Conservation (phyloP, 2,888 invertebrate genomes). For the Phania funesta region DNA sequence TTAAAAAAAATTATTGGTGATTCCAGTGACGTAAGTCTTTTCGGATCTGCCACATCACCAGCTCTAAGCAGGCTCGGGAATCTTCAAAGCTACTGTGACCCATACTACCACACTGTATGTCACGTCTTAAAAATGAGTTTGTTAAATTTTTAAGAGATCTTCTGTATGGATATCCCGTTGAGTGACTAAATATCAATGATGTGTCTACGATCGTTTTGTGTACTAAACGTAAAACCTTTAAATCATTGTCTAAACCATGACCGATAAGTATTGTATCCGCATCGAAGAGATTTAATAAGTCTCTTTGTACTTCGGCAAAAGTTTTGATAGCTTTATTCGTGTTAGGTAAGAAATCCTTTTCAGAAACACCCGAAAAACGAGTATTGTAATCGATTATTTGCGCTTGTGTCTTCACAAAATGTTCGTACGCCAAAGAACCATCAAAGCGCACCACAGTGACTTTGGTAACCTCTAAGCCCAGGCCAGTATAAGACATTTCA, state of each 20-base stretch:
- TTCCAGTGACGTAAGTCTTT: constrained; percentile 56
- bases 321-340: constrained; percentile 85
- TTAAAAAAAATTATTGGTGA: constrained; percentile 35
- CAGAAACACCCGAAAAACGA: constrained; percentile 94
- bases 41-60: constrained; percentile 89
- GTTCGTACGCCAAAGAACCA: constrained; percentile 89
- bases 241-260: constrained; percentile 96
- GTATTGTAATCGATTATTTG: constrained; percentile 96
- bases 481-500: constrained; percentile 97
- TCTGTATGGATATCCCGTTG: constrained; percentile 90
- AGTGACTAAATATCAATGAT: constrained; percentile 92
- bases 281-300: constrained; percentile 89
- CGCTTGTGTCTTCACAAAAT: constrained; percentile 89
- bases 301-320: constrained; percentile 90
- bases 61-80: constrained; percentile 92
- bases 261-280: constrained; percentile 95
- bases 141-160: constrained; percentile 90
- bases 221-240: constrained; percentile 91
- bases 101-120: constrained; percentile 87
- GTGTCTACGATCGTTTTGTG: constrained; percentile 95
- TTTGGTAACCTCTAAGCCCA: constrained; percentile 92
- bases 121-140: constrained; percentile 86
- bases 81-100: constrained; percentile 98
- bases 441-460: constrained; percentile 90
- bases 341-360: constrained; percentile 82